Conservation (phyloP, 2,113 vertebrate genomes). For the Phyllopteryx taeniolatus region DNA sequence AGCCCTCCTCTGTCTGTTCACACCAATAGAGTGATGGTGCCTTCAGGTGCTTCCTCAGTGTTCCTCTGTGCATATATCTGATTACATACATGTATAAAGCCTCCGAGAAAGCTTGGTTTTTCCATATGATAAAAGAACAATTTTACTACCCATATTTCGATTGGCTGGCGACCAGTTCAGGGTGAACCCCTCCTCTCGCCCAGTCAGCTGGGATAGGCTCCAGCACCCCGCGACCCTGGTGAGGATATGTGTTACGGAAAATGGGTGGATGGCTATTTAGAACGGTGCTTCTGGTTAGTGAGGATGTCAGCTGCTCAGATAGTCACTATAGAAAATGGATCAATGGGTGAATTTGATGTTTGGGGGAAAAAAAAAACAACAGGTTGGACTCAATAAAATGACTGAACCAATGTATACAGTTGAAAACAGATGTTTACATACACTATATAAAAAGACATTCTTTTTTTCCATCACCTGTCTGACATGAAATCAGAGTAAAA, state of each 20-base stretch:
- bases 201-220: too few relatives aligned
- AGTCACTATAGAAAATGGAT: not conserved
- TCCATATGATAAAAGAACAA: not conserved
- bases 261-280: not conserved
- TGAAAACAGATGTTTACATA: too few relatives aligned
- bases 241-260: too few relatives aligned
- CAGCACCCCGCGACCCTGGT: too few relatives aligned
- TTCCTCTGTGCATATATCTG: not conserved
- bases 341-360: not conserved
- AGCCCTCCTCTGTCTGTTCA: conserved; percentile 15
- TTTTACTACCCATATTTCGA: not conserved
- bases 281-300: not conserved
- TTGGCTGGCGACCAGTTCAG: too few relatives aligned
- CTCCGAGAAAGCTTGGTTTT: not conserved
- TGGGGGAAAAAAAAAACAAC: too few relatives aligned
- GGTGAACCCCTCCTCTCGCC: too few relatives aligned
- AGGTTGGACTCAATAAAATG: too few relatives aligned
- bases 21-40: conserved; percentile 15
- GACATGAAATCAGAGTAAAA: too few relatives aligned
- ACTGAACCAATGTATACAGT: too few relatives aligned
- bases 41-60: conserved; percentile 14
- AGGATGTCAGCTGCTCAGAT: not conserved
- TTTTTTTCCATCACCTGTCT: too few relatives aligned
- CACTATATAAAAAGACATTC: too few relatives aligned
- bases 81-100: conserved; percentile 28